phyloP scores from a whole-genome alignment of 2,888 invertebrate genomes.

The Parapristionchus giblindavisi region DNA sequence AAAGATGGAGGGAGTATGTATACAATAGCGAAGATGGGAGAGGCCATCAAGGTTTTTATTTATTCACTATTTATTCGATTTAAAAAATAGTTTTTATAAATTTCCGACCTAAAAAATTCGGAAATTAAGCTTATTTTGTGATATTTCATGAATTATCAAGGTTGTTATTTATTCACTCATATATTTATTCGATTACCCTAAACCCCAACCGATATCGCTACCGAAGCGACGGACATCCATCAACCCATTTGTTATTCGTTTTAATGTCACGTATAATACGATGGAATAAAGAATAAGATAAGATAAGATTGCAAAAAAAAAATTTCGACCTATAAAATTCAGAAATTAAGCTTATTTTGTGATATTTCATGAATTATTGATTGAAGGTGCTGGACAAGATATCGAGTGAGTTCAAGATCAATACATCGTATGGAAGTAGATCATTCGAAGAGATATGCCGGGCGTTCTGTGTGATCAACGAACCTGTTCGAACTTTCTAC shows the following conservation, averaged over 20 bases:
- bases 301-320: not conserved
- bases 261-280: too few species aligned
- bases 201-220: too few species aligned
- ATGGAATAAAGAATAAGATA: not conserved
- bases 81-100: not conserved
- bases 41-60: conserved; percentile 11
- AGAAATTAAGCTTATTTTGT: conserved; percentile 28
- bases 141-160: not conserved
- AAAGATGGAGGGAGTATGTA: conserved; percentile 47
- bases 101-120: not conserved
- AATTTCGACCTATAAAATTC: conserved; percentile 12
- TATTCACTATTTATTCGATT: not conserved
- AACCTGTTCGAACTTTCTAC: conserved; percentile 67
- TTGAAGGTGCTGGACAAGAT: conserved; percentile 62
- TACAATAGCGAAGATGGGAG: not conserved
- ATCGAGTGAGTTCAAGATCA: conserved; percentile 54
- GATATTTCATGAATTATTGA: not conserved
- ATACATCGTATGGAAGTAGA: conserved; percentile 45
- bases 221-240: too few species aligned
- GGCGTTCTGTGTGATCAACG: conserved; percentile 67
- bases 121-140: not conserved
- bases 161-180: not conserved
- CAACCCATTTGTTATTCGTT: too few species aligned
- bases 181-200: too few species aligned
- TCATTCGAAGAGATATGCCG: conserved; percentile 63